These are phyloP conservation scores for Eupeodes corollae DNA, from an alignment of 1,140 invertebrate genomes.

Conservation along the genomic window DNA sequence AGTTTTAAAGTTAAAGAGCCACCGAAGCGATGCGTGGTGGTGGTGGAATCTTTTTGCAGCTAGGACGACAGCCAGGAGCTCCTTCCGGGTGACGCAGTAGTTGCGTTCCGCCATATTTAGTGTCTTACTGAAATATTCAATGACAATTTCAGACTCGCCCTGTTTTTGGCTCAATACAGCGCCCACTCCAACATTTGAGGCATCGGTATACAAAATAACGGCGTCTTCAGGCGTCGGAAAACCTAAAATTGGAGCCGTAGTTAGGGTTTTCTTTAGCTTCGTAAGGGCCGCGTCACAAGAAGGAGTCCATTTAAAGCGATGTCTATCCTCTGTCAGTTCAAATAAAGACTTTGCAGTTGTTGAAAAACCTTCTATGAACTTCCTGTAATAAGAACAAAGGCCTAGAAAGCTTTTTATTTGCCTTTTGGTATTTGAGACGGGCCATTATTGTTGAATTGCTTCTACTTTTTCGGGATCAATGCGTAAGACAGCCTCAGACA, in stretches of 20 bases:
- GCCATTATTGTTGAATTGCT: background rate
- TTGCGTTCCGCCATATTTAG: constrained; percentile 27
- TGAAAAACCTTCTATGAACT: background rate
- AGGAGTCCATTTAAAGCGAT: background rate
- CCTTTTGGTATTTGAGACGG: background rate
- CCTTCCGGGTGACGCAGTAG: constrained; percentile 17
- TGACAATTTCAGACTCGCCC: constrained; percentile 11
- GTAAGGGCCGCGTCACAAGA: background rate
- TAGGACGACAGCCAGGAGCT: constrained; percentile 15
- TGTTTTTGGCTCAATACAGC: constrained; percentile 14
- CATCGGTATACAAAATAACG: constrained; percentile 19
- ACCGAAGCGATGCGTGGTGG: background rate
- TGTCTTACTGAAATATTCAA: constrained; percentile 24
- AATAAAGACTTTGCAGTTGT: background rate
- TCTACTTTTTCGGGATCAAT: background rate
- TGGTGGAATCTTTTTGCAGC: constrained; percentile 3
- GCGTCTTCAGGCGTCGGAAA: background rate
- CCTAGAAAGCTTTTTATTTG: constrained; percentile 3
- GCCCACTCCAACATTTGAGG: constrained; percentile 11
- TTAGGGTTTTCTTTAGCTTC: background rate
- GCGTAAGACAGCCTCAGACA: background rate
- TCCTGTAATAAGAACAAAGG: constrained; percentile 4
- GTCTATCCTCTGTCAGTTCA: background rate
- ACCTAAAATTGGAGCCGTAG: background rate
- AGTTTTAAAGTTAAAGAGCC: background rate